These are phyloP conservation scores for Hyperoplus immaculatus DNA, from an alignment of 2,797 vertebrate genomes.

Conservation along the genomic window DNA sequence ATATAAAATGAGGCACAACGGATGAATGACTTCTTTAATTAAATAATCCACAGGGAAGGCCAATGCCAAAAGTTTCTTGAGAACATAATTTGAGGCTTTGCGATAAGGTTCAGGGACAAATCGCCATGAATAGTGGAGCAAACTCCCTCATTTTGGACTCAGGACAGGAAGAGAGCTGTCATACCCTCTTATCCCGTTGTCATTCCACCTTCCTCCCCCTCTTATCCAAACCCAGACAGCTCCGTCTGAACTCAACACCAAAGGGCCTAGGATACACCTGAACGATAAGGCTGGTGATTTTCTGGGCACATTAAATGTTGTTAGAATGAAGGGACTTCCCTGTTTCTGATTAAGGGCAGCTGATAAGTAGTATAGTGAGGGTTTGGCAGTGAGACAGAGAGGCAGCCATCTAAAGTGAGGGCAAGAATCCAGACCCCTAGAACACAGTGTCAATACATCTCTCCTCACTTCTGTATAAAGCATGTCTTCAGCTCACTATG, in stretches of 20 bases:
- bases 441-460: constrained; percentile 65
- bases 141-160: constrained; percentile 61
- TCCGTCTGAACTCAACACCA: constrained; percentile 75
- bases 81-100: constrained; percentile 26
- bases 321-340: constrained; percentile 55
- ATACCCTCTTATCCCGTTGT: constrained; percentile 59
- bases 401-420: constrained; percentile 52
- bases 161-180: constrained; percentile 79
- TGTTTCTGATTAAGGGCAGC: constrained; percentile 65
- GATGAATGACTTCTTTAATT: background rate
- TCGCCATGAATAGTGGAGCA: constrained; percentile 34
- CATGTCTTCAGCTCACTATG: constrained; percentile 50
- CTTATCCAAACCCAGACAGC: constrained; percentile 67
- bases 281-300: constrained; percentile 61
- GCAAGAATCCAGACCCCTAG: constrained; percentile 65
- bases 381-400: constrained; percentile 51
- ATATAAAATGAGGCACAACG: no score
- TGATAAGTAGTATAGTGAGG: constrained; percentile 60
- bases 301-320: constrained; percentile 38
- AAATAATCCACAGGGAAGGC: background rate
- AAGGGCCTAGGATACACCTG: constrained; percentile 58
- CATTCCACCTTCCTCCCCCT: constrained; percentile 42
- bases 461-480: constrained; percentile 77
- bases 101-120: constrained; percentile 36
- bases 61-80: background rate